These are phyloP conservation scores for Triplophysa tibetana DNA, from an alignment of 2,113 vertebrate genomes.

Conservation along the genomic window DNA sequence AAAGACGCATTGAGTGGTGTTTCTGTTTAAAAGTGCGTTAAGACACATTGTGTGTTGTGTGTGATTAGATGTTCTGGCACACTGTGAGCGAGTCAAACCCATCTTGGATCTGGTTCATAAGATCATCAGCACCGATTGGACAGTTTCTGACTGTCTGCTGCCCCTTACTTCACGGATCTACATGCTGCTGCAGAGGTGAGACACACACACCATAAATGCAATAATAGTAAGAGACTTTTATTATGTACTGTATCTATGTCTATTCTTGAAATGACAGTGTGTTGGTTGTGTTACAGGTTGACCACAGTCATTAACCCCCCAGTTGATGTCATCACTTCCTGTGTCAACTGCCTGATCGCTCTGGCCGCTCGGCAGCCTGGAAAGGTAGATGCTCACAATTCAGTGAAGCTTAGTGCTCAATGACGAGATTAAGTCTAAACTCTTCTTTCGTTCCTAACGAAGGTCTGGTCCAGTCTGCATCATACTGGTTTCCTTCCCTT, in stretches of 20 bases:
- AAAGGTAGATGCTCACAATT: constrained; percentile 76
- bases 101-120: constrained; percentile 95
- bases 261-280: too few relatives aligned
- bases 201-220: not conserved
- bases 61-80: constrained; percentile 86
- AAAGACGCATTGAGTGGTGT: not conserved
- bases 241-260: too few relatives aligned
- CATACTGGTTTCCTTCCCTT: constrained; percentile 96
- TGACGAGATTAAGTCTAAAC: not conserved
- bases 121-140: constrained; percentile 93
- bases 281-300: constrained; percentile 72
- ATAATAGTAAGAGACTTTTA: too few relatives aligned
- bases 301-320: constrained; percentile 92
- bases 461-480: constrained; percentile 97
- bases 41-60: not conserved
- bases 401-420: not conserved
- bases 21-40: too few relatives aligned
- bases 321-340: constrained; percentile 93
- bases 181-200: constrained; percentile 93
- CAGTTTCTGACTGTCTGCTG: constrained; percentile 90
- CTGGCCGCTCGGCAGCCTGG: constrained; percentile 90
- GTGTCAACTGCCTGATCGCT: constrained; percentile 91
- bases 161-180: constrained; percentile 97
- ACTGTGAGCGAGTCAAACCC: constrained; percentile 91
- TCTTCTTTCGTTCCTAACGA: not conserved